Evolutionary conservation across 2,888 invertebrate genomes (phyloP), one percentile per base, ranked within the genome.

Genomic region (Deroplatys truncata): DNA sequence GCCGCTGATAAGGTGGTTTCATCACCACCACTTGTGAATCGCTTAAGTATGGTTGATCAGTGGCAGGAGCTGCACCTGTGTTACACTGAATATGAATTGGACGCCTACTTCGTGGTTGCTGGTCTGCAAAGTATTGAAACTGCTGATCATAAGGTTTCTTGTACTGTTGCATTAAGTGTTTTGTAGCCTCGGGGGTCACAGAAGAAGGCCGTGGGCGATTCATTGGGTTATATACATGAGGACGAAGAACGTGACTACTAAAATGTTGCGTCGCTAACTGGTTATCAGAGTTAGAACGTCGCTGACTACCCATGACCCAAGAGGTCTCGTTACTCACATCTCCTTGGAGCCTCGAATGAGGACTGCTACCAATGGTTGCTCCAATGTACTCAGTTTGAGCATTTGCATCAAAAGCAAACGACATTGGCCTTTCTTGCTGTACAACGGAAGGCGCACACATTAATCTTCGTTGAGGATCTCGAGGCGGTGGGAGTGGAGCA

Each of bases 401-500:
- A 56, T 87, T 86, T 28, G 28, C 82, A 56, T 89, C 95, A 90
- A 95, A 95, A 83, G 95, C 95, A 90, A 94, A 95, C 0, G 95
- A 94, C 82, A 94, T 93, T 0, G 95, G 95, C 89, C 95, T 93
- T 92, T 91, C 91, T 91, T 90, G 93, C 92, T 90, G 92, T 91
- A 84, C 89, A 90, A 94, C 94, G n/a, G 35, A 28, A 20, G 88
- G 29, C 28, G 89, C 25, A 72, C 94, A 94, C 29, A 94, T 93
- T 28, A 95, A 94, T 93, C 95, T 94, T 90, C 96, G 94, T 92
- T 95, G 94, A 91, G 96, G 97, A 93, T 97, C 97, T 91, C 97
- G 94, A 0, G 97, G 97, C 49, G 97, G 97, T 7, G 96, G 96
- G 0, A 97, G 97, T 9, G 97, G 97, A 82, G 95, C 91, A 16